Base-by-base conservation (phyloP, 2,888 invertebrate genomes). In the Tetrapedia diversipes region DNA sequence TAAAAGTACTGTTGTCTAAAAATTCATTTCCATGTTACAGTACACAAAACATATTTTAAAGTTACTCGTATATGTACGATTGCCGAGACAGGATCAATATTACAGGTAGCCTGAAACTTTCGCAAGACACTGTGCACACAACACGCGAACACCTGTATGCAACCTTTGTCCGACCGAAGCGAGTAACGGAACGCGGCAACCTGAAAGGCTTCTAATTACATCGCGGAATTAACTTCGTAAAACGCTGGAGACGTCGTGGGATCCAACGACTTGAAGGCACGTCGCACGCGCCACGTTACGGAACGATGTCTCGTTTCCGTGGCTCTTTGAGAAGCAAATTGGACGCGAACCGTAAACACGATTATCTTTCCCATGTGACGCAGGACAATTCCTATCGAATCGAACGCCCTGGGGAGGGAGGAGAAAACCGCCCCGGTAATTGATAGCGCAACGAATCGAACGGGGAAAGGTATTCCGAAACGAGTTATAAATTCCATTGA, bases 191-290 rank as follows among this genome's bases (percentile, higher is more conserved):
- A 73, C 51, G 41, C 56, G 32, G 57, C 2, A 37, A 37, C 59
- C 66, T 54, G 77, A 70, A 82, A 72, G 67, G 77, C 53, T 67
- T 70, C 71, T 78, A 82, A 82, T 83, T 83, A 80, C 75, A 53
- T 83, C 70, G 59, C 69, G 67, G 69, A 72, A 83, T 80, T 80
- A 83, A 83, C 72, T 83, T 75, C 32, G 72, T 73, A 70, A 68
- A 78, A 80, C 63, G 68, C n/a, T 27, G 64, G 57, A 77, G 32
- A 54, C 76, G 43, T 32, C 47, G 51, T 22, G 59, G 54, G 37
- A 63, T 64, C 43, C 14, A 27, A 37, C 63, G 41, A 59, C 53
- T 68, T 69, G 37, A 68, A 67, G 61, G 72, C 56, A 29, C 39
- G 32, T 19, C 19, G 27, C n/a, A n/a, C n/a, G n/a, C n/a, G n/a